Percentiles rank a stretch among this genome's conserved stretches.
Evolutionary conservation across 2,797 vertebrate species (phyloP).

Genomic region (Macropodus opercularis): DNA sequence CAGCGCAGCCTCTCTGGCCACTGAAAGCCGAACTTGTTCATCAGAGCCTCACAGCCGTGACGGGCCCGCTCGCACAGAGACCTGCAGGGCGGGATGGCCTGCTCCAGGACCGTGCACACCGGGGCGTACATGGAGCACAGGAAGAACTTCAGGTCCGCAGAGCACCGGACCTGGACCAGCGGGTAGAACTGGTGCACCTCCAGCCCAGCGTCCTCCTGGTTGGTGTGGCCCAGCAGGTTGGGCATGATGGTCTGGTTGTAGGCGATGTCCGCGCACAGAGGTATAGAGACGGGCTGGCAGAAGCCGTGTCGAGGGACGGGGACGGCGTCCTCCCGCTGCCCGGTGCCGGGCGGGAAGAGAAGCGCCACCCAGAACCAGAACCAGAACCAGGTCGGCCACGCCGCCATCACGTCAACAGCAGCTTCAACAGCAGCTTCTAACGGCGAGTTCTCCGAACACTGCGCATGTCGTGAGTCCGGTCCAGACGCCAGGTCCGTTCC

Average conservation of each 20-base stretch:
- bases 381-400: conserved; percentile 32
- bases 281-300: conserved; percentile 92
- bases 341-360: conserved; percentile 35
- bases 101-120: conserved; percentile 92
- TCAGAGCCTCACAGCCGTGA: conserved; percentile 88
- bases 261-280: conserved; percentile 88
- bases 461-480: too few species aligned
- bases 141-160: conserved; percentile 89
- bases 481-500: too few species aligned
- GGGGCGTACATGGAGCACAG: conserved; percentile 94
- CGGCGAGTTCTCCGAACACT: too few species aligned
- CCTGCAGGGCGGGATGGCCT: conserved; percentile 88
- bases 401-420: conserved; percentile 52
- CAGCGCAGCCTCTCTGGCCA: conserved; percentile 89
- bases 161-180: conserved; percentile 88
- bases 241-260: conserved; percentile 94
- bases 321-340: conserved; percentile 81
- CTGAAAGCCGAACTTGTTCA: conserved; percentile 91
- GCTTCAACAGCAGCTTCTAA: conserved; percentile 1
- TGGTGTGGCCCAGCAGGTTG: conserved; percentile 89
- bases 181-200: conserved; percentile 93
- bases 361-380: conserved; percentile 32
- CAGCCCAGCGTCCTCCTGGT: conserved; percentile 89
- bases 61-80: conserved; percentile 88
- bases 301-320: conserved; percentile 88